Conservation (phyloP, 2,113 vertebrate genomes). For the Motacilla alba region DNA sequence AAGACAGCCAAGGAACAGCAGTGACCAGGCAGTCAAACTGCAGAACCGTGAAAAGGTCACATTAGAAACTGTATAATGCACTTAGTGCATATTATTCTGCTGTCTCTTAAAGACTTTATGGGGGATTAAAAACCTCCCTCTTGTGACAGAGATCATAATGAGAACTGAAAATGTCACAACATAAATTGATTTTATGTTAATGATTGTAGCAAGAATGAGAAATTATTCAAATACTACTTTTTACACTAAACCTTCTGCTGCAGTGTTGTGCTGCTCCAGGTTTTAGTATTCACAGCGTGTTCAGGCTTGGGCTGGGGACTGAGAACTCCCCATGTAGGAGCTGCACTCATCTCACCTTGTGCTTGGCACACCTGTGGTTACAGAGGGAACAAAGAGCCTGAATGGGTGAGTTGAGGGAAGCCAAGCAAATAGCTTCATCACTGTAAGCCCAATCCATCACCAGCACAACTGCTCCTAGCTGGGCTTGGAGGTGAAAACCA, state of each 20-base stretch:
- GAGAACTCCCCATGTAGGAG: neutral
- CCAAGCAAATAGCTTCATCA: neutral
- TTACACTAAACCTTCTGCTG: neutral
- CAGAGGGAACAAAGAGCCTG: neutral
- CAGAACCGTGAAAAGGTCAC: constrained; percentile 49
- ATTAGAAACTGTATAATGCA: constrained; percentile 39
- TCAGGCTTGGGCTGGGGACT: neutral
- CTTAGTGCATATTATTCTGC: constrained; percentile 42
- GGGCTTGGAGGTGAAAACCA: neutral
- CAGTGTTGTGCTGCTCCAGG: neutral
- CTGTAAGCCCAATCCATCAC: neutral
- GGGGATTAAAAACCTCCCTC: constrained; percentile 49
- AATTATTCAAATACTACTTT: constrained; percentile 7
- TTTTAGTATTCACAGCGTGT: neutral
- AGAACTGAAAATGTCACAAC: constrained; percentile 65
- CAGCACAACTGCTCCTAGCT: neutral
- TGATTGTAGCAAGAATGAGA: constrained; percentile 22
- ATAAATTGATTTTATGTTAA: constrained; percentile 67
- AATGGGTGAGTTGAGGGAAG: neutral
- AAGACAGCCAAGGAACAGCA: neutral
- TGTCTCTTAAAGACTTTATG: constrained; percentile 48
- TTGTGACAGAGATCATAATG: constrained; percentile 46
- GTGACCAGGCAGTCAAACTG: constrained; percentile 42
- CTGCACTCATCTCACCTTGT: neutral
- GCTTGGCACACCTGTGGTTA: neutral